phyloP scores from a whole-genome alignment of 2,888 invertebrate species.

The Busseola fusca region DNA sequence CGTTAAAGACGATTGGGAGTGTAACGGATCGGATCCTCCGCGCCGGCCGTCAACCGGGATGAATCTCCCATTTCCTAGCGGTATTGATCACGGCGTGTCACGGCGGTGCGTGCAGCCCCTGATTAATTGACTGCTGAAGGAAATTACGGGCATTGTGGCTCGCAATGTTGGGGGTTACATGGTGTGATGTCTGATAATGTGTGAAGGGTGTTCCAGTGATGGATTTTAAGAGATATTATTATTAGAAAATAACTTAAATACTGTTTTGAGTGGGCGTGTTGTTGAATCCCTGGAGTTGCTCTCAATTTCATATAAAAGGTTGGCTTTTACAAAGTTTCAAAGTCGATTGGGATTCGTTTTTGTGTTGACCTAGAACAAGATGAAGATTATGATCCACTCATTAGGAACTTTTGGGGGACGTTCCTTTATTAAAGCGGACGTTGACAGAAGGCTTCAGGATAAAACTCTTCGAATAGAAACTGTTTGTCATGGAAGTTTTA shows the following conservation, averaged over 20 bases:
- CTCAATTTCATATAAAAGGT: slow-evolving; percentile 26
- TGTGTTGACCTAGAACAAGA: slow-evolving; percentile 34
- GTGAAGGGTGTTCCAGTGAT: slow-evolving; percentile 43
- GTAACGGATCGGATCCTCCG: slow-evolving; percentile 46
- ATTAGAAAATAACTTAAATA: slow-evolving; percentile 16
- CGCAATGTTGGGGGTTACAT: slow-evolving; percentile 37
- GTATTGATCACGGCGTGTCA: slow-evolving; percentile 56
- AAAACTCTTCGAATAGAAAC: slow-evolving; percentile 2
- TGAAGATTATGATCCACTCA: slow-evolving; percentile 41
- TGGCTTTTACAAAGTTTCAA: slow-evolving; percentile 25
- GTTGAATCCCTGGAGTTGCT: neutral
- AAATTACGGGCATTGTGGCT: slow-evolving; percentile 48
- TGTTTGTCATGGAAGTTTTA: neutral
- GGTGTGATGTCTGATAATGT: slow-evolving; percentile 40
- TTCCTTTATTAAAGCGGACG: slow-evolving; percentile 29
- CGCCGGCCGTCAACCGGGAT: slow-evolving; percentile 42
- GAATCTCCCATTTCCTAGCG: slow-evolving; percentile 51
- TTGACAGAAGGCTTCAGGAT: slow-evolving; percentile 15
- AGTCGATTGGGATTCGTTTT: slow-evolving; percentile 29
- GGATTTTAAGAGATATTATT: slow-evolving; percentile 35
- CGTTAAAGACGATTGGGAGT: slow-evolving; percentile 48
- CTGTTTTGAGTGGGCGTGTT: slow-evolving; percentile 3
- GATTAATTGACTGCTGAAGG: slow-evolving; percentile 54
- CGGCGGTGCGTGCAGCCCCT: slow-evolving; percentile 49
- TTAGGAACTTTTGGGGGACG: slow-evolving; percentile 35